Evolutionary conservation across 2,113 vertebrate species (phyloP).

Genomic region (Serinus canaria): DNA sequence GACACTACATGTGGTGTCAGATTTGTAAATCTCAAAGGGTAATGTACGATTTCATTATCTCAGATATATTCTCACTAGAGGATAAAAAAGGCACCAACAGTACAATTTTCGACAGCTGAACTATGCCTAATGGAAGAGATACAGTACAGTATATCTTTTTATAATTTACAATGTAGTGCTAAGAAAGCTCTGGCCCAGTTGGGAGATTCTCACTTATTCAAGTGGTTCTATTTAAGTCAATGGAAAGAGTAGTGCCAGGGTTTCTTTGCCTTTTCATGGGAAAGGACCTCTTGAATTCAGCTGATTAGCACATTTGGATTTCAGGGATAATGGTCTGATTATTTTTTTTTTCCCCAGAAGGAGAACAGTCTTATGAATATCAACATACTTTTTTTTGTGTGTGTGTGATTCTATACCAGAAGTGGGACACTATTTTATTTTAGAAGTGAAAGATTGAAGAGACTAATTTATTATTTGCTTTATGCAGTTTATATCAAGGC

Average conservation of each 20-base stretch:
- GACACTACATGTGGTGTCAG: background rate
- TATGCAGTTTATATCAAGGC: constrained; percentile 59
- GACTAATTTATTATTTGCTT: constrained; percentile 61
- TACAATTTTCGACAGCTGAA: constrained; percentile 1
- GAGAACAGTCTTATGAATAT: constrained; percentile 34
- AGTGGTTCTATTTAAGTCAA: constrained; percentile 26
- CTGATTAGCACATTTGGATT: constrained; percentile 37
- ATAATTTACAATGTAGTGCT: constrained; percentile 2
- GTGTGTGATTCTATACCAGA: background rate
- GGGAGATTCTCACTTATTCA: constrained; percentile 4
- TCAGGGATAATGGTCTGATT: constrained; percentile 25
- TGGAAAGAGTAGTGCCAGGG: background rate
- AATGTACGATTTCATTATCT: constrained; percentile 9
- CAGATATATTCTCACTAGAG: background rate
- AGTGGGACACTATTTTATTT: constrained; percentile 14
- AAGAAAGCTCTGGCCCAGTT: background rate
- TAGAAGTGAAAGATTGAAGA: constrained; percentile 37
- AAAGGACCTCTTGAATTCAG: constrained; percentile 25
- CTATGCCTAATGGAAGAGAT: background rate
- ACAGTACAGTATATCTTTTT: constrained; percentile 17
- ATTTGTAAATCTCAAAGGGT: constrained; percentile 4
- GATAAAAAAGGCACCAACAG: constrained; percentile 21
- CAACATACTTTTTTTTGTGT: background rate
- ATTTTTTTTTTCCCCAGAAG: constrained; percentile 8
- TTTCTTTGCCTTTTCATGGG: constrained; percentile 1